Base-by-base conservation (phyloP, 2,888 invertebrate genomes). In the Ernsta delagoae region DNA sequence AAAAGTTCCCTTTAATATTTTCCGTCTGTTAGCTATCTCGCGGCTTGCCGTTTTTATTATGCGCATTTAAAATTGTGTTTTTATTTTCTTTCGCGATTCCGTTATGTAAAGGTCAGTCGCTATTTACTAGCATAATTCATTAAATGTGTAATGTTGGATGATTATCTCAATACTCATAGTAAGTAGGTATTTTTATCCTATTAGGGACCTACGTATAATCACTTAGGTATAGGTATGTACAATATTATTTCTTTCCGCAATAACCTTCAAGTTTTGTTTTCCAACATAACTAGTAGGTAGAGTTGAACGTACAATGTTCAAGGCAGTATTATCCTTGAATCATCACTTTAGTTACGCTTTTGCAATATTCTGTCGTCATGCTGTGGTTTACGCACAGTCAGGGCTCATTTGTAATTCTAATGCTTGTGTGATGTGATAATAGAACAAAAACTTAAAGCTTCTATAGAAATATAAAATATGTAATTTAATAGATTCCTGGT, bases 1-100 rank as follows among this genome's bases (percentile, higher is more conserved):
- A 85, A 91, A 90, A 90, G 81, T 91, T 92, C 82, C 84, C 86
- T 90, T 86, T 88, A 88, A 92, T 91, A 91, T 92, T 92, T 92
- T 87, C 89, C 88, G 83, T 89, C 87, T 91, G 89, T 84, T 87
- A 84, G 88, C 85, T 88, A 87, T 87, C 84, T 83, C 79, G 84
- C 81, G 83, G 84, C 81, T 83, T 83, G 80, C 80, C 80, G 79
- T 80, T 82, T 79, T 86, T 88, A 89, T 88, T 90, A 89, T 89
- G 88, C 87, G 86, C 88, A 88, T 90, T 87, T 87, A 85, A 87
- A 89, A 84, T 86, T 84, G 77, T 83, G 80, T 82, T 82, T 83
- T 83, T 81, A 78, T 82, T 83, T 82, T 81, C 76, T 75, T 78
- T 76, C 71, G 60, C 70, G 67, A 71, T 63, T 8, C 71, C 73